These are phyloP conservation scores for Drosophila parthenogenetica DNA, from an alignment of 2,888 invertebrate genomes.

Conservation along the genomic window DNA sequence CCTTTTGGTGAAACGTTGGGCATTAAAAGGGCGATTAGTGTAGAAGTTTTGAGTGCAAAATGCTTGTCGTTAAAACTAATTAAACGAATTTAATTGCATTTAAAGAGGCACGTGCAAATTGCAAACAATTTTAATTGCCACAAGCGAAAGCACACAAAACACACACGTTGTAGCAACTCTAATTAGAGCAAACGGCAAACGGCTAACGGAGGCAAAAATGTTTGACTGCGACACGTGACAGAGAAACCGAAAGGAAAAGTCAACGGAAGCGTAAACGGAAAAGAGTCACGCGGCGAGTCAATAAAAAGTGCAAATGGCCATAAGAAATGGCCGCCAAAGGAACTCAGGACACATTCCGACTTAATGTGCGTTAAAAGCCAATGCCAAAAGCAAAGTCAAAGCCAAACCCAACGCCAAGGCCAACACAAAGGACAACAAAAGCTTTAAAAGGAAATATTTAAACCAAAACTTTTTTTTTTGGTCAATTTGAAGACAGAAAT, in stretches of 20 bases:
- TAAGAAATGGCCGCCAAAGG: constrained; percentile 72
- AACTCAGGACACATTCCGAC: constrained; percentile 74
- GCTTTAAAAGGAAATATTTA: constrained; percentile 79
- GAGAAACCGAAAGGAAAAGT: constrained; percentile 1
- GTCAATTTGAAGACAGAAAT: constrained; percentile 48
- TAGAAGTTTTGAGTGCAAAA: constrained; percentile 64
- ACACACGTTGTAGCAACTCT: constrained; percentile 30
- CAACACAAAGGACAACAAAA: constrained; percentile 17
- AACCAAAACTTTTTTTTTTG: constrained; percentile 68
- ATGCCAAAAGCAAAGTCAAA: constrained; percentile 35
- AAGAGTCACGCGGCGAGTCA: constrained; percentile 66
- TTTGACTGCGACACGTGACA: constrained; percentile 21
- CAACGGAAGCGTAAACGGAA: constrained; percentile 24
- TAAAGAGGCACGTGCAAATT: constrained; percentile 74
- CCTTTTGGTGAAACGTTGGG: background rate
- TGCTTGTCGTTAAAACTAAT: constrained; percentile 77
- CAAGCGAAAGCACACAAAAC: constrained; percentile 36
- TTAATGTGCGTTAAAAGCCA: constrained; percentile 77
- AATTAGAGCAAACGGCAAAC: constrained; percentile 60
- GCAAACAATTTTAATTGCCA: constrained; percentile 71
- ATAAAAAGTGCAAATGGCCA: constrained; percentile 78
- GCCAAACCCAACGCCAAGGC: constrained; percentile 19
- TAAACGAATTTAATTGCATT: constrained; percentile 77
- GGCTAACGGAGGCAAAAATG: constrained; percentile 16
- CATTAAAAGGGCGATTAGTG: constrained; percentile 40